These are phyloP conservation scores for Polyommatus icarus DNA, from an alignment of 2,888 invertebrate genomes.

Conservation along the genomic window DNA sequence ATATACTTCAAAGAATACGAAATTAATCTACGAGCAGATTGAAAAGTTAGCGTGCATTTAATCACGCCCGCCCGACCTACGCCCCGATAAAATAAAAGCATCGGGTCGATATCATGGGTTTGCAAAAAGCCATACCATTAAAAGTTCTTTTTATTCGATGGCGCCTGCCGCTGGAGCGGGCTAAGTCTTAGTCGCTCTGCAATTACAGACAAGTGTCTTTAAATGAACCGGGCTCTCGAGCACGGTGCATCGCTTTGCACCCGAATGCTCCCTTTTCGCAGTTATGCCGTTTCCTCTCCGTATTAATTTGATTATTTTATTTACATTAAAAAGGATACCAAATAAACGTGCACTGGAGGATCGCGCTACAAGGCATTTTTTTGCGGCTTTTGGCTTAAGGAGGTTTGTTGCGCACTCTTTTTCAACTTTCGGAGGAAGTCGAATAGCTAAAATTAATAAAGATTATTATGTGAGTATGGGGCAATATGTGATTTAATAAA, in stretches of 20 bases:
- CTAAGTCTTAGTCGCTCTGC: slow-evolving; percentile 75
- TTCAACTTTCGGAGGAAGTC: not conserved
- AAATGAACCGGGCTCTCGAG: slow-evolving; percentile 79
- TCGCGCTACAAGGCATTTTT: not conserved
- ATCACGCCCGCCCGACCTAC: slow-evolving; percentile 6
- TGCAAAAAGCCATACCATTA: slow-evolving; percentile 65
- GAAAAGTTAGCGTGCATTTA: slow-evolving; percentile 26
- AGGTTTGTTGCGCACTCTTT: not conserved
- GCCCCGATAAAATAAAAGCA: slow-evolving; percentile 43
- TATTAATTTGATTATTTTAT: slow-evolving; percentile 68
- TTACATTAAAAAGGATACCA: slow-evolving; percentile 36
- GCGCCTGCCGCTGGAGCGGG: slow-evolving; percentile 62
- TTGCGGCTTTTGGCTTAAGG: not conserved
- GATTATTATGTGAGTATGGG: not conserved
- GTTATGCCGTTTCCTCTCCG: slow-evolving; percentile 59
- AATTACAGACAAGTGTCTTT: slow-evolving; percentile 80
- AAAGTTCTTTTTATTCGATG: slow-evolving; percentile 73
- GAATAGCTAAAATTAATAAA: not conserved
- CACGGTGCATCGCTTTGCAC: slow-evolving; percentile 75
- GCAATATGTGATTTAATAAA: not conserved
- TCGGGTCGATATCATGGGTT: slow-evolving; percentile 44
- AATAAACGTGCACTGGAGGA: not conserved
- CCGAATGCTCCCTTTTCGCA: slow-evolving; percentile 65
- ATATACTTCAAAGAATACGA: slow-evolving; percentile 46
- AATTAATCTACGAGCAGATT: slow-evolving; percentile 23